Evolutionary conservation across 1,140 invertebrate genomes (phyloP), one percentile per base, ranked within the genome.

Genomic region (Matsumurasca onukii): DNA sequence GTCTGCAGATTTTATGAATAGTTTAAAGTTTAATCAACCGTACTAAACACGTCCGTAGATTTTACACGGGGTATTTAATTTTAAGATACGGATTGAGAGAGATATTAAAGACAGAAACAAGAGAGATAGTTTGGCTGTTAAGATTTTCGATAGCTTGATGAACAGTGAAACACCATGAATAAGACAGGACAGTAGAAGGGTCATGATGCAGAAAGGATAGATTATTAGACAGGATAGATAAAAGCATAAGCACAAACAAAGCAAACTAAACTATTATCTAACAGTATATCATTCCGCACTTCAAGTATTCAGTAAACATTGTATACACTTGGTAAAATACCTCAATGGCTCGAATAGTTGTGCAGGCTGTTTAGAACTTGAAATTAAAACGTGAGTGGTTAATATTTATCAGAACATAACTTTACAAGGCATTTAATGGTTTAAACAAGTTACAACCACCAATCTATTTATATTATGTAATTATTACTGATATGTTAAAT

Each of bases 181-280:
- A 5, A 24, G 22, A 52, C 15, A 59, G 55, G 55, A 59, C 12
- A 59, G 24, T 59, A 59, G 22, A 59, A 27, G 55, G 55, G 30
- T 27, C 55, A 59, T 24, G 24, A 59, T 59, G 55, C 55, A 59
- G 55, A 39, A 39, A 59, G 55, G 55, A 59, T n/a, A 59, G 55
- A 59, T 13, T 27, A 5, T 59, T 9, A 59, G 55, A 59, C 25
- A 39, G 34, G 22, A 59, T 27, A 29, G n/a, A 3, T 15, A 2
- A 5, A 27, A 59, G 24, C 55, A 59, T 59, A 59, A 59, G 55
- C 55, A 59, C 55, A 59, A 22, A 59, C 55, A 59, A 59, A 59
- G 55, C 55, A 39, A 9, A 9, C 34, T 39, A n/a, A n/a, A n/a
- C n/a, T n/a, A n/a, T n/a, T n/a, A n/a, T n/a, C n/a, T n/a, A n/a